Percentiles rank a stretch among this genome's conserved stretches.
phyloP scores from a whole-genome alignment of 2,888 invertebrate species.

The Camponotus fellah region DNA sequence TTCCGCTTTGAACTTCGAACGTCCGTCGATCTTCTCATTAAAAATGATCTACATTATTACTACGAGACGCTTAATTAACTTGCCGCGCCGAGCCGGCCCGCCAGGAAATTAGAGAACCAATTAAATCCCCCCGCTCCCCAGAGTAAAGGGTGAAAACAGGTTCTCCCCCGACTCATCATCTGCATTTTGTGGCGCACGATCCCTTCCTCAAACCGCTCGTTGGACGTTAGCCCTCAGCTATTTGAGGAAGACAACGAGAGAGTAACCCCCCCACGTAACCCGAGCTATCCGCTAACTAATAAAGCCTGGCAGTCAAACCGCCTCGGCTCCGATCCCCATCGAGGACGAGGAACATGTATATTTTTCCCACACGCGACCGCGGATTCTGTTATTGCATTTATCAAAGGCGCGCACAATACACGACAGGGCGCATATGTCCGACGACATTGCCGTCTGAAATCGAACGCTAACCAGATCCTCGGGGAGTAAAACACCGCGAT shows the following conservation, averaged over 20 bases:
- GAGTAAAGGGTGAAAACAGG: conserved; percentile 62
- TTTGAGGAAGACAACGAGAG: conserved; percentile 67
- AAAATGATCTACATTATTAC: conserved; percentile 41
- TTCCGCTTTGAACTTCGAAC: background rate
- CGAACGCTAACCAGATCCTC: conserved; percentile 75
- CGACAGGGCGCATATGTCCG: conserved; percentile 74
- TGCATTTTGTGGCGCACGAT: conserved; percentile 20
- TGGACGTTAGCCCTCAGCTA: conserved; percentile 61
- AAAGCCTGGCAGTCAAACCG: conserved; percentile 77
- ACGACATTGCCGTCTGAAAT: conserved; percentile 70
- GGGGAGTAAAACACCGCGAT: conserved; percentile 50
- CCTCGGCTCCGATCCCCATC: conserved; percentile 60
- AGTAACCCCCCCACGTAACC: conserved; percentile 66
- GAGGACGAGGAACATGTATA: conserved; percentile 69
- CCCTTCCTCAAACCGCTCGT: conserved; percentile 55
- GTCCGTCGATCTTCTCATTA: conserved; percentile 17
- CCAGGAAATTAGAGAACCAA: conserved; percentile 52
- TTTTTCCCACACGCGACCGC: conserved; percentile 79
- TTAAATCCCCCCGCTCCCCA: conserved; percentile 56
- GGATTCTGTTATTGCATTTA: conserved; percentile 75
- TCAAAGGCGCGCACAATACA: conserved; percentile 69
- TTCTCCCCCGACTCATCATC: conserved; percentile 63
- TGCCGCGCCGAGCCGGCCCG: conserved; percentile 4
- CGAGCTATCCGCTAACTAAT: conserved; percentile 74
- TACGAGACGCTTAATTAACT: conserved; percentile 31